phyloP scores from a whole-genome alignment of 2,888 invertebrate species.

The Syritta pipiens region DNA sequence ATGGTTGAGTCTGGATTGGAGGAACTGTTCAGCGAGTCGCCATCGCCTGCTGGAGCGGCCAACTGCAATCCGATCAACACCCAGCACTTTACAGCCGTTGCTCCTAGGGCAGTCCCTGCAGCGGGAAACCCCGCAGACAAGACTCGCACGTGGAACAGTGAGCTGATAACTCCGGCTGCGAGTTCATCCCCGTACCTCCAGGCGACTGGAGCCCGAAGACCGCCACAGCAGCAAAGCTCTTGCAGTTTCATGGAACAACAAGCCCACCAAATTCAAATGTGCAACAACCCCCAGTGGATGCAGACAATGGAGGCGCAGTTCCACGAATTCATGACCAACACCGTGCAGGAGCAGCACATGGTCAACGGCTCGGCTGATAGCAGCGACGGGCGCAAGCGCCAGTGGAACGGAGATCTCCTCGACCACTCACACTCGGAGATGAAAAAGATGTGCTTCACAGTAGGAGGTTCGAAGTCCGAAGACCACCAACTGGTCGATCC shows the following conservation, averaged over 20 bases:
- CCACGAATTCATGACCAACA: slow-evolving; percentile 74
- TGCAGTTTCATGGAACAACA: slow-evolving; percentile 61
- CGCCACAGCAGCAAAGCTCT: slow-evolving; percentile 51
- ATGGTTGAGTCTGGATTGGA: slow-evolving; percentile 77
- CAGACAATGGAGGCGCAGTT: slow-evolving; percentile 78
- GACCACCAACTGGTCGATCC: slow-evolving; percentile 73
- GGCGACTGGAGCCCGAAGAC: slow-evolving; percentile 44
- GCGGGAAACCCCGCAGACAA: slow-evolving; percentile 46
- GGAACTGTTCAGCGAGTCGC: slow-evolving; percentile 77
- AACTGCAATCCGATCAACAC: slow-evolving; percentile 30
- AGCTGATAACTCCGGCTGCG: slow-evolving; percentile 64
- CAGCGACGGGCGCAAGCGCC: slow-evolving; percentile 74
- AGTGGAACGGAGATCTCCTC: slow-evolving; percentile 75
- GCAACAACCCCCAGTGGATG: slow-evolving; percentile 76
- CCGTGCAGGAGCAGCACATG: slow-evolving; percentile 48
- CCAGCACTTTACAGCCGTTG: slow-evolving; percentile 42
- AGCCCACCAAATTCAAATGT: slow-evolving; percentile 58
- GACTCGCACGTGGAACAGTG: slow-evolving; percentile 49
- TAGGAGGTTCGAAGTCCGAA: slow-evolving; percentile 73
- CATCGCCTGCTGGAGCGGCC: slow-evolving; percentile 70
- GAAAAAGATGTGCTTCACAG: slow-evolving; percentile 75
- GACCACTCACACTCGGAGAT: slow-evolving; percentile 72
- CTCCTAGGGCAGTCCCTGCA: neutral
- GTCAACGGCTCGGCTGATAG: slow-evolving; percentile 28
- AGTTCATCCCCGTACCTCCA: slow-evolving; percentile 68